Evolutionary conservation across 2,113 vertebrate genomes (phyloP), one percentile per base, ranked within the genome.

Genomic region (Sebastes fasciatus): DNA sequence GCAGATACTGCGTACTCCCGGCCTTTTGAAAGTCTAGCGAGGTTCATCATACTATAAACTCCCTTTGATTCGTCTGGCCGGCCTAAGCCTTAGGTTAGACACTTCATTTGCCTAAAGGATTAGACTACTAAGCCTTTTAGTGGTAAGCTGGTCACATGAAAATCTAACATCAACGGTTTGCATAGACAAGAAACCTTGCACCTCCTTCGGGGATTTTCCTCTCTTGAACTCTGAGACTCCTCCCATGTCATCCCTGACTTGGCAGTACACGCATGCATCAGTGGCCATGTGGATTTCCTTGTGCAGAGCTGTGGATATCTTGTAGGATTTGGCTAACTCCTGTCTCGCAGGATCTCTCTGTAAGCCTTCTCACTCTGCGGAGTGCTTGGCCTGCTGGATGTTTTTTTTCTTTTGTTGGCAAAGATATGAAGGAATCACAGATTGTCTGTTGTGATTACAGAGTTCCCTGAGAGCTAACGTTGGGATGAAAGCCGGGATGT

Each of bases 41-140:
- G 8, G 42, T 43, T 19, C 62, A 16, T 14, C 23, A 10, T n/a
- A 45, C 62, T 64, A 5, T 43, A 43, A 64, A 64, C 62, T 11
- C 43, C 64, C 42, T 21, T 46, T 66, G 64, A 46, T 21, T 66
- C 86, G 74, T 76, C 21, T 55, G 77, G 70, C 76, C 66, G 66
- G 86, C 72, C 82, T 86, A 71, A 88, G 85, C 74, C 74, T 90
- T 8, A 85, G 76, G 83, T 93, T 86, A 91, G 90, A 89, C 89
- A 83, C 91, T 89, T 92, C 88, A 89, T 93, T 91, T 93, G 90
- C 89, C 86, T 85, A 66, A 88, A 86, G 93, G 91, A 94, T 95
- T 94, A 94, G 87, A 84, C 81, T 13, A 2, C 62, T 93, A 94
- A 96, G 87, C 93, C 90, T 85, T 94, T 94, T 91, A 93, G 90